Base-by-base conservation (phyloP, 2,888 invertebrate genomes). In the Nyleta sp. region DNA sequence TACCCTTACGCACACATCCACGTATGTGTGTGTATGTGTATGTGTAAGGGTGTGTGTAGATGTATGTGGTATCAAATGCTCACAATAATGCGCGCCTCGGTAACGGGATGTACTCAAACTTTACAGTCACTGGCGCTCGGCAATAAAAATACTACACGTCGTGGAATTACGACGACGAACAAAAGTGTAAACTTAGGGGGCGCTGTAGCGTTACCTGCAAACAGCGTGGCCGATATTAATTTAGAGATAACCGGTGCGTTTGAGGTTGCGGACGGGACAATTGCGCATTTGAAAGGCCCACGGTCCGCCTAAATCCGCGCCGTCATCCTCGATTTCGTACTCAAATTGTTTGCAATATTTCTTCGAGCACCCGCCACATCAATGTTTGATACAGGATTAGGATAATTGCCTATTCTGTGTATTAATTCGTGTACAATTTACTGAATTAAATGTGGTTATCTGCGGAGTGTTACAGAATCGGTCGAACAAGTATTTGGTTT, bases 341-440 rank as follows among this genome's bases (percentile, higher is more conserved):
- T 48, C 48, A 15, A 48, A 48, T 48, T n/a, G 24, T 52, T 52
- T 8, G 31, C 50, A 33, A 33, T 52, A 52, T 52, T 52, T 52
- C 13, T 18, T 6, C 40, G 40, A 5, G 15, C 46, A 13, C 46
- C 6, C 24, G n/a, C 48, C 48, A 50, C 28, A 28, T 28, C 24
- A 50, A 50, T 28, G 46, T 46, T 46, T 46, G 46, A 46, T 46
- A 50, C 15, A 8, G 28, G 24, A 50, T 50, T 50, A 50, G 48
- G 48, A 50, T 50, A 28, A 28, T 50, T 50, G 15, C 20, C 24
- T 15, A 15, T 50, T 50, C 13, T 50, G 28, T 50, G 28, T 50
- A 50, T 50, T 50, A 50, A 50, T 28, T 28, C 28, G 15, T 18
- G 22, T 28, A 50, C 48, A 50, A 50, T 50, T 50, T 13, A 28